phyloP scores from a whole-genome alignment of 2,113 vertebrate species.

The Echinops telfairi region DNA sequence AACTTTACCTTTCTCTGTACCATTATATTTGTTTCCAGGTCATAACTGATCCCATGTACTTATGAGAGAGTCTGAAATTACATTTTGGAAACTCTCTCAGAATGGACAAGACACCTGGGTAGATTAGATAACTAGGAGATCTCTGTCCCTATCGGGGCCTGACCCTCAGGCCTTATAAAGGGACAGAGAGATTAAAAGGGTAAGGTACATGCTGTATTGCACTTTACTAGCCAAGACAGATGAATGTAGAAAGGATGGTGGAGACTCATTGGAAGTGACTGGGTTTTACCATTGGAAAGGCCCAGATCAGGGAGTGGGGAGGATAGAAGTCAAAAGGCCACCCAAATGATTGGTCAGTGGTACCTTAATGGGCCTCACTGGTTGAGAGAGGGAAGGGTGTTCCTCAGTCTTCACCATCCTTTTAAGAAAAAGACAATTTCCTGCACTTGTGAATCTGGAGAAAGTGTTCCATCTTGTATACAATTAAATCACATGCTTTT shows the following conservation, averaged over 20 bases:
- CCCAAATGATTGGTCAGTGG: background rate
- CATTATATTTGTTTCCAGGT: conserved; percentile 60
- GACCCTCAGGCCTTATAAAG: background rate
- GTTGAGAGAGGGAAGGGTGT: background rate
- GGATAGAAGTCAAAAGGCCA: conserved; percentile 8
- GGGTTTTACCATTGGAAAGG: background rate
- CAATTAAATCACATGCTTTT: conserved; percentile 64
- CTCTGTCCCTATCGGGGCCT: conserved; percentile 51
- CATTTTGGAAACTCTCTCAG: conserved; percentile 61
- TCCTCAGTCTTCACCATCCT: conserved; percentile 16
- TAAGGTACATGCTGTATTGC: conserved; percentile 70
- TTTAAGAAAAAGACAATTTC: conserved; percentile 52
- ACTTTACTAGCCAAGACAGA: conserved; percentile 74
- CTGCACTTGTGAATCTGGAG: conserved; percentile 67
- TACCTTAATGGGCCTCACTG: background rate
- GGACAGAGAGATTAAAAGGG: background rate
- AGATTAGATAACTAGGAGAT: conserved; percentile 64
- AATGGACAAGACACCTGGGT: conserved; percentile 62
- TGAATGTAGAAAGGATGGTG: conserved; percentile 67
- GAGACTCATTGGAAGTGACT: conserved; percentile 3
- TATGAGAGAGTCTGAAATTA: conserved; percentile 38
- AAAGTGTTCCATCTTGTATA: conserved; percentile 50
- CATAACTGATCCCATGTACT: background rate
- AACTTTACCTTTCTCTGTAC: conserved; percentile 37
- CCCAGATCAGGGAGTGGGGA: background rate